phyloP scores from a whole-genome alignment of 2,113 vertebrate species.

The Passer domesticus region DNA sequence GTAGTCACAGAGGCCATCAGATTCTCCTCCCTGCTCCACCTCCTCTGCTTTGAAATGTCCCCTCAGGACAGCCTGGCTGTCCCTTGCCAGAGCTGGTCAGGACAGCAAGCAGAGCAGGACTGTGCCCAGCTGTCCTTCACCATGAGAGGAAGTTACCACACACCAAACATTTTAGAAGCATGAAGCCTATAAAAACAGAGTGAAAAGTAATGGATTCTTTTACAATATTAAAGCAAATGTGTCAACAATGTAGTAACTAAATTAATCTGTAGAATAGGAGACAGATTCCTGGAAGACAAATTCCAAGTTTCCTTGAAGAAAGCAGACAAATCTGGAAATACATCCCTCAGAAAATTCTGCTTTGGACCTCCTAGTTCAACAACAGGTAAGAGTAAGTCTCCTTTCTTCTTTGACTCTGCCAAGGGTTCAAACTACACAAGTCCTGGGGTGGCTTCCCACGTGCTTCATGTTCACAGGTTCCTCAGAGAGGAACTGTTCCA shows the following conservation, averaged over 20 bases:
- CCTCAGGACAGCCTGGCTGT: neutral
- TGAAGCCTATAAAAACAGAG: neutral
- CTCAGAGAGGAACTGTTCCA: neutral
- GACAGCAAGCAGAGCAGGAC: neutral
- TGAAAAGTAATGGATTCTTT: neutral
- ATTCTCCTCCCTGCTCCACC: neutral
- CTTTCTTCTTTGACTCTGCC: neutral
- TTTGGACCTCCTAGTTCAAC: neutral
- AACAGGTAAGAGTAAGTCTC: neutral
- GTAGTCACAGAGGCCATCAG: neutral
- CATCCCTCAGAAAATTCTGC: neutral
- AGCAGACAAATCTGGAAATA: neutral
- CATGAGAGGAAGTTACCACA: neutral
- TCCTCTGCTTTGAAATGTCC: neutral
- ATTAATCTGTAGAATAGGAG: neutral
- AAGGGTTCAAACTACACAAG: neutral
- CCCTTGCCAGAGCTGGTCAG: neutral
- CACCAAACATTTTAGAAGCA: neutral
- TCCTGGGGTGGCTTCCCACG: accelerated
- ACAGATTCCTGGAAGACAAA: neutral
- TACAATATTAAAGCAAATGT: neutral
- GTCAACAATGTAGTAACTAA: neutral
- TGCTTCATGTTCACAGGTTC: accelerated
- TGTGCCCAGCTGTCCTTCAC: neutral
- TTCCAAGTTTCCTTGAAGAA: neutral